A percentile compares a stretch with the other conserved stretches of the same genome.
Conservation (phyloP, 2,797 vertebrate genomes). For the Glossophaga mutica region DNA sequence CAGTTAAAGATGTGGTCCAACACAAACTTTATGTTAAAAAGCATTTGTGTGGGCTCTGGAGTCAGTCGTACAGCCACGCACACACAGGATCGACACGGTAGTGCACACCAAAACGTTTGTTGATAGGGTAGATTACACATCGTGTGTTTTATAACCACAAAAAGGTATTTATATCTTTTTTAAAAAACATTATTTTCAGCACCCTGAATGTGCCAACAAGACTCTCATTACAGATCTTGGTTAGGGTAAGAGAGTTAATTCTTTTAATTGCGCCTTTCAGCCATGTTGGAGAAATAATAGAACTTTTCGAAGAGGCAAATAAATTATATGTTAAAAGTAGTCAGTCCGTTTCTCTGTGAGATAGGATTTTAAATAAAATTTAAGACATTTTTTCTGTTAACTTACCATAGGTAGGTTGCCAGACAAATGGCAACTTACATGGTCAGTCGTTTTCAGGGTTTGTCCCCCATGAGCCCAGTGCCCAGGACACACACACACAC, state of each 20-base stretch:
- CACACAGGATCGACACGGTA: neutral
- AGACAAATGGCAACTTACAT: neutral
- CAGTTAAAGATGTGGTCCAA: slow-evolving; percentile 76
- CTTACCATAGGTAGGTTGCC: neutral
- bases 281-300: slow-evolving; percentile 9
- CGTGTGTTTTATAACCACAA: neutral
- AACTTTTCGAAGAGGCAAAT: slow-evolving; percentile 63
- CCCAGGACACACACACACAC: neutral
- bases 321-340: slow-evolving; percentile 57
- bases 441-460: slow-evolving; percentile 45
- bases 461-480: neutral
- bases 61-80: neutral
- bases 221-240: neutral
- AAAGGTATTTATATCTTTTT: slow-evolving; percentile 61
- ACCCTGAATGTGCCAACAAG: slow-evolving; percentile 53
- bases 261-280: slow-evolving; percentile 50
- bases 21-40: slow-evolving; percentile 64
- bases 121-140: neutral
- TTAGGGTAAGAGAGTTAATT: slow-evolving; percentile 59
- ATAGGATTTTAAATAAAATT: slow-evolving; percentile 34
- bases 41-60: neutral
- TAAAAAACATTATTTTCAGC: slow-evolving; percentile 72
- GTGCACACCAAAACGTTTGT: neutral
- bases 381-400: slow-evolving; percentile 61
- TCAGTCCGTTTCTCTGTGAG: neutral